Base-by-base conservation (phyloP, 2,113 vertebrate genomes). In the Dolichallabes microphthalmus region DNA sequence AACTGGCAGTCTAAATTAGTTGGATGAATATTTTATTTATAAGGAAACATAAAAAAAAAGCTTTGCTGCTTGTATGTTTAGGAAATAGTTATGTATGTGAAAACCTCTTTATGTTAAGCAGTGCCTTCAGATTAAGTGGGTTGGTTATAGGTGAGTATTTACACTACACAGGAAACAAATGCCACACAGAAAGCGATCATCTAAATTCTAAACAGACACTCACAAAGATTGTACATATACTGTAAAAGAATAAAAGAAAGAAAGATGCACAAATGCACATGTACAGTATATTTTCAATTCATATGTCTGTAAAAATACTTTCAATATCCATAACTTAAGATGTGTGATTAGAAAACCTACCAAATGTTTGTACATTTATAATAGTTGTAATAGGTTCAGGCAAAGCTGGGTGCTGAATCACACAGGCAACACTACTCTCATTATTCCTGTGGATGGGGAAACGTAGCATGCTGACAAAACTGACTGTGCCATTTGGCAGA, bases 361-460 rank as follows among this genome's bases (percentile, higher is more conserved):
- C 84, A 75, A 88, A 89, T 39, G 86, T 86, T 2, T 86, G 84
- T 81, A 94, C 91, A 32, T 75, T 77, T 66, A 83, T 89, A 27
- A 89, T 85, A 82, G 84, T 83, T 86, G 83, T 82, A 9, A 45
- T 60, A 17, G 89, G 91, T 50, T 83, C 69, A 30, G 89, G 69
- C 79, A 93, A 87, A 73, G 93, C 85, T 9, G 39, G 88, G 86
- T 94, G 94, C 60, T 88, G 53, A 53, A 95, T 88, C 20, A 88
- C 82, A 25, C 93, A 95, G 77, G 87, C 90, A 57, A 94, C 89
- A 5, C 35, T 88, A 71, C 91, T 91, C 20, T 92, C 88, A 1
- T 93, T 91, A 80, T 92, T 93, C 32, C 93, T 86, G 83, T 90
- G 91, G 58, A 93, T 90, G 69, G 94, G 92, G 86, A 94, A 93